phyloP scores from a whole-genome alignment of 2,888 invertebrate species.

The Zonitis immaculata region DNA sequence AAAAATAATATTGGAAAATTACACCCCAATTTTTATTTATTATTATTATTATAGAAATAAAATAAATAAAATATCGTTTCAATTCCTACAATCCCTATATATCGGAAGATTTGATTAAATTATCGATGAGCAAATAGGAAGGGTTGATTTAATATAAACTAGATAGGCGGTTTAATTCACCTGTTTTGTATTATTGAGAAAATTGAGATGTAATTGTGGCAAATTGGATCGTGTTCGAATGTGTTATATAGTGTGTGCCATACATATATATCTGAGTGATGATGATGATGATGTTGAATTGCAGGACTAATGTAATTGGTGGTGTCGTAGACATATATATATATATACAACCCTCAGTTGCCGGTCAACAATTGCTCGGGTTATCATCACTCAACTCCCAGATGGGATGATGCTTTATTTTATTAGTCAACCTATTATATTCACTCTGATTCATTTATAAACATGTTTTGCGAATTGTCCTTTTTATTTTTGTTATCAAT shows the following conservation, averaged over 20 bases:
- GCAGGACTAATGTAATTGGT: constrained; percentile 36
- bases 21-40: too few relatives aligned
- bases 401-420: constrained; percentile 35
- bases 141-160: too few relatives aligned
- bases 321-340: constrained; percentile 25
- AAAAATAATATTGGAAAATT: too few relatives aligned
- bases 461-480: not conserved
- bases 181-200: not conserved
- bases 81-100: too few relatives aligned
- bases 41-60: too few relatives aligned
- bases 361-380: constrained; percentile 36
- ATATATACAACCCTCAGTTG: constrained; percentile 23
- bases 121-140: too few relatives aligned
- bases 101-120: too few relatives aligned
- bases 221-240: constrained; percentile 31
- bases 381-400: constrained; percentile 34
- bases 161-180: not conserved
- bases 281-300: constrained; percentile 39
- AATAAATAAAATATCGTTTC: too few relatives aligned
- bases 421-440: constrained; percentile 28
- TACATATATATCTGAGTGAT: constrained; percentile 34
- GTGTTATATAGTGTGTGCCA: too few relatives aligned
- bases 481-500: too few relatives aligned
- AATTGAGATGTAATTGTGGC: constrained; percentile 24
- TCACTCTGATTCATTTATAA: constrained; percentile 13